Base-by-base conservation (phyloP, 1,140 invertebrate species). In the Drosophila littoralis region DNA sequence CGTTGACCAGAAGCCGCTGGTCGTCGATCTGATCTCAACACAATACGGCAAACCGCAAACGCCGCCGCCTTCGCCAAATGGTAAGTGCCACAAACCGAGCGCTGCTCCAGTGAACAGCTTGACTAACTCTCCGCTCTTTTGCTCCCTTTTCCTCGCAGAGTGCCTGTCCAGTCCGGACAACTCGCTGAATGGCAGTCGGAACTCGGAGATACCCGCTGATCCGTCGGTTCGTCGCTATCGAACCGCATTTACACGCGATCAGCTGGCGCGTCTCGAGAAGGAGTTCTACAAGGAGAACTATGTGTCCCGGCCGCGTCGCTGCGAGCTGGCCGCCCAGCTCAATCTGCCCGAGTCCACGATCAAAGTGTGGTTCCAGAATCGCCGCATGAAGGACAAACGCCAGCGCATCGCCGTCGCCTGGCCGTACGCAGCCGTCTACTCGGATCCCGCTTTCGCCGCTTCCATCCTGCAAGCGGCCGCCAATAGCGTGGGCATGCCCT, bases 291-390 rank as follows among this genome's bases (percentile, higher is more conserved):
- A 97, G 83, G 99, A 99, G 93, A 99, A 99, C 93, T 99, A 99
- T 92, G 98, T 99, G 0, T 99, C 97, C 1, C 93, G 98, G 51
- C 98, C 98, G 0, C 94, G 97, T 68, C 93, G 99, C 68, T 98
- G 98, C 91, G 98, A 99, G 92, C 92, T 99, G n/a, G 98, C 99
- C 0, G 94, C 97, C 2, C 96, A 98, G 79, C 94, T 99, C 12
- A 96, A 97, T 76, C 93, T 99, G 0, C 98, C 98, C 0, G 99
- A 99, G 93, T 97, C 97, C 9, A 99, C 99, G 0, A 99, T 99
- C 67, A 99, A 99, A 96, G 98, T 99, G 3, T 99, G 98, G 98
- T 99, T 99, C 91, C 98, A 99, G 94, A 99, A 99, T 88, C 95
- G 98, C 10, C 94, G 98, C n/a, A 99, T 99, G 98, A 99, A 99